These are phyloP conservation scores for Dipodomys merriami DNA, from an alignment of 2,113 vertebrate species.

Conservation along the genomic window DNA sequence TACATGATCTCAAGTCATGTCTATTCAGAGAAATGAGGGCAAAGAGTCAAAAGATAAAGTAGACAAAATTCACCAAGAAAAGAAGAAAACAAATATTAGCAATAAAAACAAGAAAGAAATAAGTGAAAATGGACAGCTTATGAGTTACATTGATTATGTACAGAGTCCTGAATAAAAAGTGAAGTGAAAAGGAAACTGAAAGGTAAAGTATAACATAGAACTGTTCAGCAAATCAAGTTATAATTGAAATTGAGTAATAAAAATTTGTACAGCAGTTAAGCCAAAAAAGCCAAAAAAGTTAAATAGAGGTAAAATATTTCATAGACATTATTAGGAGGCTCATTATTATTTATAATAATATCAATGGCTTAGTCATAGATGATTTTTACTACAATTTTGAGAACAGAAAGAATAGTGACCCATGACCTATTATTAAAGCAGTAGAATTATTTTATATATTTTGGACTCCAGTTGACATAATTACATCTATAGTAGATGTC, in stretches of 20 bases:
- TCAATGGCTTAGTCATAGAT: not conserved
- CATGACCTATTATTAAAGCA: not conserved
- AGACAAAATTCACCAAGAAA: not conserved
- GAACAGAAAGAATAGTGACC: not conserved
- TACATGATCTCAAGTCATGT: slow-evolving; percentile 5
- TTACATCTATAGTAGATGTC: not conserved
- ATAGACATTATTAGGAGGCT: not conserved
- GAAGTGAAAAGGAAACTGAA: not conserved
- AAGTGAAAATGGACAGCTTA: not conserved
- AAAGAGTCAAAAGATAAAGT: not conserved
- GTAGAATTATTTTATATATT: not conserved
- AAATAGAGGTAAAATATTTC: not conserved
- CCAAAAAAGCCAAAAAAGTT: too few species aligned
- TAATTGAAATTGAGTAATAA: not conserved
- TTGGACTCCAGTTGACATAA: not conserved
- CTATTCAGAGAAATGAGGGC: not conserved
- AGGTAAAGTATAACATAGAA: not conserved
- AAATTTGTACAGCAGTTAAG: not conserved
- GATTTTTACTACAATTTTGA: not conserved
- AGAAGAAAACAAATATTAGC: not conserved
- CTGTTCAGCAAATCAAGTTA: not conserved
- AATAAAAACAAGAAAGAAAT: not conserved
- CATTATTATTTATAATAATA: not conserved
- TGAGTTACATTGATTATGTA: not conserved
- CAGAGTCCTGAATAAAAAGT: not conserved